Base-by-base conservation (phyloP, 1,140 invertebrate species). In the Orussus abietinus region DNA sequence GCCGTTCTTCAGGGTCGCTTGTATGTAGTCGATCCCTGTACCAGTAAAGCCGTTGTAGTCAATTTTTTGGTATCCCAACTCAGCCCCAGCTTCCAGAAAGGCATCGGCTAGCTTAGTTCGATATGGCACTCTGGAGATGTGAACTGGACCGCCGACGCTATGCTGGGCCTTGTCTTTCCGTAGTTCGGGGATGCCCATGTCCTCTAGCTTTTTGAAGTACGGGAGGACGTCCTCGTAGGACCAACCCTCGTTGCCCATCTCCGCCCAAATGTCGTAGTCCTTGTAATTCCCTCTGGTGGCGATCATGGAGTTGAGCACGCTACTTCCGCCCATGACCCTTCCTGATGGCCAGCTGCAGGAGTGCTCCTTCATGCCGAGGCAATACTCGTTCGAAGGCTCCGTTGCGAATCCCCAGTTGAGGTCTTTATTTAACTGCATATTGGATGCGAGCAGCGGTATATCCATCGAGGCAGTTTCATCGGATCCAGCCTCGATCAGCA, bases 331-430 rank as follows among this genome's bases (percentile, higher is more conserved):
- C 38, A 70, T 29, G 6, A 57, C 55, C 42, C 63, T 59, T 59
- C 58, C 68, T 28, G 62, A 45, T 5, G 75, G 64, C 64, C 67
- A 72, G 28, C 64, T 59, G 18, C 60, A 69, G 28, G 60, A 49
- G 29, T 49, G 19, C 32, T 13, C 26, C 25, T 44, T 28, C 11
- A 38, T 17, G 5, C 21, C 34, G 10, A 56, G 10, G 31, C 31
- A 10, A 14, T n/a, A 32, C 31, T 20, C n/a, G 22, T 25, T n/a
- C 22, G 22, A 25, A 25, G 22, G 22, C 22, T 80, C 78, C 44
- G 85, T 85, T 7, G 62, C 57, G 56, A 84, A 89, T 32, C 77
- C 74, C 87, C 86, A 91, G 55, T 89, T 80, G 13, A 76, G 69
- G 15, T 70, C 61, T 0, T 79, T 81, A 0, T 60, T 62, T 42